Conservation (phyloP, 2,797 vertebrate genomes). For the Siniperca scherzeri region DNA sequence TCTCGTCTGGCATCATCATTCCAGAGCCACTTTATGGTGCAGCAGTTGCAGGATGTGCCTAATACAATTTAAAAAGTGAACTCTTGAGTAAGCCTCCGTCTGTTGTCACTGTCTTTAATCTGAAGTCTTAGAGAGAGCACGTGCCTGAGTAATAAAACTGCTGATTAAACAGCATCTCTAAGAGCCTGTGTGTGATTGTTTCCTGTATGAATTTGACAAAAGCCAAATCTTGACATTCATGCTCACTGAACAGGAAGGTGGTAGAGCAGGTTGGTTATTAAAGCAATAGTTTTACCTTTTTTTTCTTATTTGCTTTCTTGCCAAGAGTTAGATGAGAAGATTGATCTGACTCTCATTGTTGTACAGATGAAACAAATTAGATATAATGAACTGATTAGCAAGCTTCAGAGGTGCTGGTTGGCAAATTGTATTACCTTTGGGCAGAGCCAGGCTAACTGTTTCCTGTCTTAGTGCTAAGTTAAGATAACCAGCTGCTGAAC, state of each 20-base stretch:
- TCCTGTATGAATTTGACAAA: slow-evolving; percentile 9
- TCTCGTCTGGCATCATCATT: slow-evolving; percentile 34
- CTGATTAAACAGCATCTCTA: not conserved
- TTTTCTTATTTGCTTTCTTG: not conserved
- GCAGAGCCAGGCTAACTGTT: not conserved
- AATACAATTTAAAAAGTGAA: slow-evolving; percentile 34
- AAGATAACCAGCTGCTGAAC: not conserved
- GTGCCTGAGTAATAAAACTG: not conserved
- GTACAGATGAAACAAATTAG: not conserved
- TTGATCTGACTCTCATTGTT: not conserved
- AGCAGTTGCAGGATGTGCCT: slow-evolving; percentile 20
- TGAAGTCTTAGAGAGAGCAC: not conserved
- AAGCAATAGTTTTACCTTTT: not conserved
- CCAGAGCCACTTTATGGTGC: slow-evolving; percentile 32
- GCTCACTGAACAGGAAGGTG: not conserved
- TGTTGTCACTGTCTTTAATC: not conserved
- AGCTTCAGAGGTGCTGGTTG: not conserved
- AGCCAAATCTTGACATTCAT: not conserved
- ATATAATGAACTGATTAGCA: not conserved
- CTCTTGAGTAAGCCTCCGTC: not conserved
- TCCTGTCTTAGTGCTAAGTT: not conserved
- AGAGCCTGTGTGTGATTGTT: not conserved
- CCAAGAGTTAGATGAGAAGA: not conserved
- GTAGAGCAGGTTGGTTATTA: not conserved
- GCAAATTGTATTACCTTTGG: not conserved